Base-by-base conservation (phyloP, 2,797 vertebrate species). In the Falco cherrug region DNA sequence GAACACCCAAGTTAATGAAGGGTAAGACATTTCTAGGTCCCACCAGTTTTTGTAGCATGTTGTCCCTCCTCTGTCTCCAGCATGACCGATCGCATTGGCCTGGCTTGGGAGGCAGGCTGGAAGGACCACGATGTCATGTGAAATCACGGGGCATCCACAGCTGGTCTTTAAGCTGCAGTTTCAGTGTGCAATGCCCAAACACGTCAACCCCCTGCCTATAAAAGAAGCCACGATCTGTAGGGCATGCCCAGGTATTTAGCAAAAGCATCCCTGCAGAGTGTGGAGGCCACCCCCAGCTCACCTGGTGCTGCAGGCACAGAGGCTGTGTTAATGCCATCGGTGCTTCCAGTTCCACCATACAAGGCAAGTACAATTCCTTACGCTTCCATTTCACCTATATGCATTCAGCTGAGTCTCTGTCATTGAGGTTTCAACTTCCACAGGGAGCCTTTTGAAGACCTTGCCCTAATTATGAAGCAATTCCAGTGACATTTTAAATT, bases 401-500 rank as follows among this genome's bases (percentile, higher is more conserved):
- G n/a, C 13, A 3, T 24, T 41, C 81, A 51, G 22, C 67, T 19
- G 28, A 53, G 35, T 17, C 65, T 29, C 67, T 79, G 59, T 33
- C 80, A 63, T 16, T 16, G 50, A 41, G 43, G 25, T 35, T 81
- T 56, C 74, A 70, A 81, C 89, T 90, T 77, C 87, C 68, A 47
- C 15, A 11, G 39, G 92, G 64, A 84, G 80, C 65, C 82, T 95
- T 90, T 94, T 78, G 68, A 76, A 97, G 87, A 76, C 95, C 86
- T 89, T 83, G 68, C 91, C 92, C 94, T 97, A 97, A 95, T 97
- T 97, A 80, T 8, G 11, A 97, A 84, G 61, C 35, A 80, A 91
- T 94, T 92, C 86, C 61, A 59, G 70, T 54, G 93, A 75, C 96
- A 85, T 85, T 97, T 93, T 95, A 97, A 97, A 97, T 97, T 78